A percentile compares a stretch with the other conserved stretches of the same genome.
phyloP scores from a whole-genome alignment of 2,797 vertebrate genomes.

The Heteromormyrus szaboi region DNA sequence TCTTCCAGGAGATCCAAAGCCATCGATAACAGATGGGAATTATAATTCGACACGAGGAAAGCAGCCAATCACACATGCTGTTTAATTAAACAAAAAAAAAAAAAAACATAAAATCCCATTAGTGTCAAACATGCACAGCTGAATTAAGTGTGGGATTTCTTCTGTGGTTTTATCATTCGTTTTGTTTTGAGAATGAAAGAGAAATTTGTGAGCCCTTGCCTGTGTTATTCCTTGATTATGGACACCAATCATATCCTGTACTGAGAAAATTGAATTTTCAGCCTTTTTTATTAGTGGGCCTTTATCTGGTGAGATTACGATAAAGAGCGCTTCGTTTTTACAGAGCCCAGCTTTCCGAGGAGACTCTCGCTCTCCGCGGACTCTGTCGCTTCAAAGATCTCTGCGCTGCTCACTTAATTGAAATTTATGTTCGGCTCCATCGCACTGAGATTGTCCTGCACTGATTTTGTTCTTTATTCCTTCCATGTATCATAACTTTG shows the following conservation, averaged over 20 bases:
- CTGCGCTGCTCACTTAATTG: constrained; percentile 34
- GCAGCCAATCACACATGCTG: constrained; percentile 49
- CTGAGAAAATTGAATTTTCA: constrained; percentile 47
- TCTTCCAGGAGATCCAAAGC: constrained; percentile 2
- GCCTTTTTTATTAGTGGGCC: constrained; percentile 29
- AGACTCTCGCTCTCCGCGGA: constrained; percentile 27
- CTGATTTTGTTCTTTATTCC: constrained; percentile 31
- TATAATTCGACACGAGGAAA: constrained; percentile 28
- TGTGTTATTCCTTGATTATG: constrained; percentile 43
- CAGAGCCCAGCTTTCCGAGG: constrained; percentile 29
- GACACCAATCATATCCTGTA: constrained; percentile 43
- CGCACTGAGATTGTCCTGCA: constrained; percentile 31
- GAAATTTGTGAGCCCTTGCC: constrained; percentile 18
- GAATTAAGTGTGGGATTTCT: constrained; percentile 37
- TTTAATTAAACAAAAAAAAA: constrained; percentile 49
- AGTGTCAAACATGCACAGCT: constrained; percentile 34
- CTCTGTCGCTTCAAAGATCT: constrained; percentile 29
- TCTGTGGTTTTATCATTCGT: constrained; percentile 43
- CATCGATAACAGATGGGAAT: not conserved
- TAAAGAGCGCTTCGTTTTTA: constrained; percentile 34
- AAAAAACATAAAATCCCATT: constrained; percentile 34
- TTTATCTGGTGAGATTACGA: constrained; percentile 39
- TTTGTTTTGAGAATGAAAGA: not conserved
- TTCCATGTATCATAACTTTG: constrained; percentile 17
- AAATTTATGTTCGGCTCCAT: constrained; percentile 33